A percentile compares a stretch with the other conserved stretches of the same genome.
Evolutionary conservation across 2,113 vertebrate species (phyloP).

Genomic region (Pampusana beccarii): DNA sequence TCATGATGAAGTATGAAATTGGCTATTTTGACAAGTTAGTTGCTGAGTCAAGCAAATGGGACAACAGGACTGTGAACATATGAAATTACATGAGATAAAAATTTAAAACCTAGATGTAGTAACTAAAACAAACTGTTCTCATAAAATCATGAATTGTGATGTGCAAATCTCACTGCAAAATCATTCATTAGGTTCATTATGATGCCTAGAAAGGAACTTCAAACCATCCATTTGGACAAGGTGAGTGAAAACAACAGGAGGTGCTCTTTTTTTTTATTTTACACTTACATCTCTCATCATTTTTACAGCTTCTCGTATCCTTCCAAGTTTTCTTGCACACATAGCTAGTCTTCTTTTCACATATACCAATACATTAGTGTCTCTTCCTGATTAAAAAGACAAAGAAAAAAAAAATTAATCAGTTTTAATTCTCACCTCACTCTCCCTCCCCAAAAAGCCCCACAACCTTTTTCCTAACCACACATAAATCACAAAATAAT

Average conservation of each 20-base stretch:
- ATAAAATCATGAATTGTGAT: background rate
- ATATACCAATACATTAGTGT: slow-evolving; percentile 96
- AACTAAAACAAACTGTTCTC: background rate
- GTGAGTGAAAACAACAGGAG: background rate
- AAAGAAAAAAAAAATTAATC: background rate
- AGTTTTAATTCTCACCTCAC: background rate
- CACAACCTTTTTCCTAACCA: background rate
- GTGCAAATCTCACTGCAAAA: background rate
- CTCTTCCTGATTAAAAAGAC: slow-evolving; percentile 83
- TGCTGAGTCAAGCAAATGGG: background rate
- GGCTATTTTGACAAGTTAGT: background rate
- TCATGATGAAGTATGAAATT: background rate
- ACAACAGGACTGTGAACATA: background rate
- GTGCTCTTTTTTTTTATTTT: background rate
- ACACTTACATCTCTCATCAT: slow-evolving; percentile 99
- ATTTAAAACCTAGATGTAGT: background rate
- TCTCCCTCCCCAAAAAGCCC: background rate
- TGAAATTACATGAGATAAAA: background rate
- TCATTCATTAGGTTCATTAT: background rate
- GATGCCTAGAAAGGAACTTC: background rate
- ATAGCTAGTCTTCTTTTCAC: slow-evolving; percentile 96
- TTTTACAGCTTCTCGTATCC: slow-evolving; percentile 96
- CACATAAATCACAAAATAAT: background rate
- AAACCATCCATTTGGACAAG: background rate
- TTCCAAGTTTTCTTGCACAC: slow-evolving; percentile 96